A percentile compares a stretch with the other conserved stretches of the same genome.
Evolutionary conservation across 1,140 invertebrate species (phyloP).

Genomic region (Chelonus insularis): DNA sequence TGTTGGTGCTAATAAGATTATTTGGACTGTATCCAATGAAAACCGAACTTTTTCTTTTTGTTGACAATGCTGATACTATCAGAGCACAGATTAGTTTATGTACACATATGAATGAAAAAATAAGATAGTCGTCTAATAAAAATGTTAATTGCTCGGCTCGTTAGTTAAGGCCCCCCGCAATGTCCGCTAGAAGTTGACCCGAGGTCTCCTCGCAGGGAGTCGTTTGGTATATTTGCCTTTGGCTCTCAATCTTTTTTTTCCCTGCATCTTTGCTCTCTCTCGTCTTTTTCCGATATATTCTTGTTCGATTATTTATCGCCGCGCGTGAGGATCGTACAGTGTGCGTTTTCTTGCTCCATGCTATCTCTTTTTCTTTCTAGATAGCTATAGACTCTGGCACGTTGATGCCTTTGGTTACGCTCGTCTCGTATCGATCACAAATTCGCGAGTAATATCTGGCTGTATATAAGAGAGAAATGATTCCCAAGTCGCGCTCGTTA

Average conservation of each 20-base stretch:
- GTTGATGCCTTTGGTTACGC: neutral
- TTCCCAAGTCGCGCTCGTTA: constrained; percentile 21
- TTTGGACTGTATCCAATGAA: too few species aligned
- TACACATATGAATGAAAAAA: constrained; percentile 1
- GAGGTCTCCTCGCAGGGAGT: constrained; percentile 56
- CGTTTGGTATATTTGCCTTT: constrained; percentile 48
- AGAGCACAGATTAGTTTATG: neutral
- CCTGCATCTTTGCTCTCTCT: constrained; percentile 30
- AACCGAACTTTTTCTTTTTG: too few species aligned
- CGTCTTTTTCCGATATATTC: constrained; percentile 28
- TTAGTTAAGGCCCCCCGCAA: constrained; percentile 56
- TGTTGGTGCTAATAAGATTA: too few species aligned
- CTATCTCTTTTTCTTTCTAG: neutral
- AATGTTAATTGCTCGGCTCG: constrained; percentile 60
- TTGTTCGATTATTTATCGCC: constrained; percentile 51
- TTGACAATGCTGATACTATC: too few species aligned
- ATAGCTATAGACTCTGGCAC: neutral
- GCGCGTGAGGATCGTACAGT: constrained; percentile 30
- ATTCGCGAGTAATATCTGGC: constrained; percentile 24
- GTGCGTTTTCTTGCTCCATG: constrained; percentile 12
- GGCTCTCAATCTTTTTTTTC: constrained; percentile 16
- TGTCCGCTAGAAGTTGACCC: constrained; percentile 50
- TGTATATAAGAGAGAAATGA: neutral
- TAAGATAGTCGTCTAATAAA: constrained; percentile 49
- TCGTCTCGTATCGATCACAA: constrained; percentile 29